Evolutionary conservation across 2,888 invertebrate species (phyloP).

Genomic region (Dryococelus australis): DNA sequence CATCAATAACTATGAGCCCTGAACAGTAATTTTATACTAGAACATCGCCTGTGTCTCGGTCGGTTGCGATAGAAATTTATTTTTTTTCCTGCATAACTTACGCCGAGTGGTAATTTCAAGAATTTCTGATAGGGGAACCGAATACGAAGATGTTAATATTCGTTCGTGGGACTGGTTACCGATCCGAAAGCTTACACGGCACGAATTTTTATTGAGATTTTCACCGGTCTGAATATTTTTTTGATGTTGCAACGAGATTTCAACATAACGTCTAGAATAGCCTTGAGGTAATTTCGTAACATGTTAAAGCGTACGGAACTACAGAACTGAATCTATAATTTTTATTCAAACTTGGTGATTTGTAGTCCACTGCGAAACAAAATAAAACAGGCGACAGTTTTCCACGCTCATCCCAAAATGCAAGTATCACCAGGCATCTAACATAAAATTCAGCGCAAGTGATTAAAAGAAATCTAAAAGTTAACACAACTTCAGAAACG

Average conservation of each 20-base stretch:
- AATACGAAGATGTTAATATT: constrained; percentile 1
- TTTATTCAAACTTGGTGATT: too few relatives aligned
- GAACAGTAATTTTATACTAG: background rate
- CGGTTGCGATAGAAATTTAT: background rate
- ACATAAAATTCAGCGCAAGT: too few relatives aligned
- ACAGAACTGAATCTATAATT: too few relatives aligned
- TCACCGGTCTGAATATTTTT: background rate
- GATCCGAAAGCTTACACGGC: background rate
- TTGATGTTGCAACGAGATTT: background rate
- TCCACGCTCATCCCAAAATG: too few relatives aligned
- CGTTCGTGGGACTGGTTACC: background rate
- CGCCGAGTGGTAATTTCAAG: background rate
- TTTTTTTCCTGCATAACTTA: background rate
- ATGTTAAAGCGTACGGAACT: background rate
- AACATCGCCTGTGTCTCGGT: background rate
- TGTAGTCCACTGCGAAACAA: too few relatives aligned
- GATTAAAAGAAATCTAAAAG: too few relatives aligned
- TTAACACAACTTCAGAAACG: too few relatives aligned
- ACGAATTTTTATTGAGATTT: background rate
- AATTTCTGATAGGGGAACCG: background rate
- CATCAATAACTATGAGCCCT: background rate
- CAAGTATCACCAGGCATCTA: too few relatives aligned
- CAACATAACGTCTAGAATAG: background rate
- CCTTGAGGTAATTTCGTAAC: background rate
- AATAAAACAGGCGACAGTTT: too few relatives aligned